phyloP scores from a whole-genome alignment of 2,113 vertebrate species.

The Melanostigma gelatinosum region DNA sequence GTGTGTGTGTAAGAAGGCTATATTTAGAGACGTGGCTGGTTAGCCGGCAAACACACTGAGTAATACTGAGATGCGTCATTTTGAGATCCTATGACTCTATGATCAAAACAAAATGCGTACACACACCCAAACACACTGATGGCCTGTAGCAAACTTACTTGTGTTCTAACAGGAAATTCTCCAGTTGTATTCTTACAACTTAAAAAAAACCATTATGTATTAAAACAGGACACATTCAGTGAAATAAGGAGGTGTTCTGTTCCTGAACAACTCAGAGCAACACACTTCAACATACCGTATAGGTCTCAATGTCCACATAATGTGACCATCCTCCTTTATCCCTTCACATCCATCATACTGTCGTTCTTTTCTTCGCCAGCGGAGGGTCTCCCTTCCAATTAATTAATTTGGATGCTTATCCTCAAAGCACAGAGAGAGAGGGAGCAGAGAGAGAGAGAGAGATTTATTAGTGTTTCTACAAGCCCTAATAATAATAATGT shows the following conservation, averaged over 20 bases:
- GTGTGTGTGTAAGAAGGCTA: conserved; percentile 44
- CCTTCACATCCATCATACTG: conserved; percentile 52
- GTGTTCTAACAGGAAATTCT: not conserved
- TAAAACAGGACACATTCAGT: not conserved
- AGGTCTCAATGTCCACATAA: conserved; percentile 35
- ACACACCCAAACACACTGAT: not conserved
- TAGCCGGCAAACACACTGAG: conserved; percentile 65
- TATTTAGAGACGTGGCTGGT: conserved; percentile 60
- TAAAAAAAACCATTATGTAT: not conserved
- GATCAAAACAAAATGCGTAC: conserved; percentile 15
- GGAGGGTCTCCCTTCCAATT: conserved; percentile 55
- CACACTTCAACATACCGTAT: conserved; percentile 1
- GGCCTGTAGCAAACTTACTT: not conserved
- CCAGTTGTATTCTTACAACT: not conserved
- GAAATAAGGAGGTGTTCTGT: not conserved
- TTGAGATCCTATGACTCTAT: conserved; percentile 41
- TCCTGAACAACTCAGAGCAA: not conserved
- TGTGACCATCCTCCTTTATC: conserved; percentile 31
- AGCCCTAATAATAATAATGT: conserved; percentile 27
- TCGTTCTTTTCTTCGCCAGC: conserved; percentile 49
- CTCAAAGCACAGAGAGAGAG: not conserved
- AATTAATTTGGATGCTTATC: conserved; percentile 62
- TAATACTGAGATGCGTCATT: conserved; percentile 64
- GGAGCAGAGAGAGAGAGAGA: not conserved
- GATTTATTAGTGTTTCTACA: conserved; percentile 35